phyloP scores from a whole-genome alignment of 2,888 invertebrate species.

The Drosophila trichaetosa region DNA sequence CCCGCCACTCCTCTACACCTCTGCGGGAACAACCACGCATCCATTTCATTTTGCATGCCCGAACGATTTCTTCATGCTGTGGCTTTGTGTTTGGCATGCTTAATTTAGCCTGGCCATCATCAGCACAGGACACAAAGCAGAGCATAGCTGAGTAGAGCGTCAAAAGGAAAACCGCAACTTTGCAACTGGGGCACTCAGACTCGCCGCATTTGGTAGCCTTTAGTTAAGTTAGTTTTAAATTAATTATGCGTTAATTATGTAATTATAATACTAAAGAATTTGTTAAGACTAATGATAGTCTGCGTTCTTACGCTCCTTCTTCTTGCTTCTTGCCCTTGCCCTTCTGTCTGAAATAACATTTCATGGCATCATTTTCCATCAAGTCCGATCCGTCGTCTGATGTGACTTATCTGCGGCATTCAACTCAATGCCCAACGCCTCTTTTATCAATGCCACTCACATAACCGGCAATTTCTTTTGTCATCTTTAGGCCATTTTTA shows the following conservation, averaged over 20 bases:
- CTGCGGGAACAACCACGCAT: neutral
- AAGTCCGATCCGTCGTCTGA: neutral
- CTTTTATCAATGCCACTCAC: slow-evolving; percentile 53
- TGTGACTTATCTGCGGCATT: slow-evolving; percentile 10
- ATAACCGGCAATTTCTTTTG: slow-evolving; percentile 52
- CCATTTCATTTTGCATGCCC: slow-evolving; percentile 59
- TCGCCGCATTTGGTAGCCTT: slow-evolving; percentile 9
- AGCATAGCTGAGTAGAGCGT: neutral
- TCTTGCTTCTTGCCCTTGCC: neutral
- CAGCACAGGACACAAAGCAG: neutral
- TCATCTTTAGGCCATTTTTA: slow-evolving; percentile 69
- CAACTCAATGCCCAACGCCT: slow-evolving; percentile 27
- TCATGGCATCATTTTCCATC: neutral
- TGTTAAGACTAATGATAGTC: slow-evolving; percentile 26
- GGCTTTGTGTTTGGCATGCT: slow-evolving; percentile 59
- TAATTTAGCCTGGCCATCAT: slow-evolving; percentile 54
- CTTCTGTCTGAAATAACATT: neutral
- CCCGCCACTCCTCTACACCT: neutral
- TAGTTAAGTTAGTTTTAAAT: slow-evolving; percentile 60
- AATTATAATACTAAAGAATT: slow-evolving; percentile 57
- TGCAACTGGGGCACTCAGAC: slow-evolving; percentile 1
- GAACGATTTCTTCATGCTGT: slow-evolving; percentile 48
- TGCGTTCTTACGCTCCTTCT: neutral
- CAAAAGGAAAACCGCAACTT: slow-evolving; percentile 21
- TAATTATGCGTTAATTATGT: slow-evolving; percentile 75